These are phyloP conservation scores for Peromyscus polionotus DNA, from an alignment of 2,113 vertebrate genomes.

Conservation along the genomic window DNA sequence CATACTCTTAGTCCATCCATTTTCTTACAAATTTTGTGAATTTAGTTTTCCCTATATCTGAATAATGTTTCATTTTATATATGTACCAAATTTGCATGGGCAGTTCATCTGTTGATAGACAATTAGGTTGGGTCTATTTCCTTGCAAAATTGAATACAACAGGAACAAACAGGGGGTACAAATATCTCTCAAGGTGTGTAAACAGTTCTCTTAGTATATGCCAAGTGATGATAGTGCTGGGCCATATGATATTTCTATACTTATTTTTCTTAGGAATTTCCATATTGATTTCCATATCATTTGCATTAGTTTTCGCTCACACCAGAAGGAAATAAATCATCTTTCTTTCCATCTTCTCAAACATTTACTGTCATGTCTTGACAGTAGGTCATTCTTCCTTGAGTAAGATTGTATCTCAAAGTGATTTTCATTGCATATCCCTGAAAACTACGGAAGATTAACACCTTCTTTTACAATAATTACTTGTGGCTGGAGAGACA, in stretches of 20 bases:
- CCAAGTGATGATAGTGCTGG: not conserved
- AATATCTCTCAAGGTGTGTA: not conserved
- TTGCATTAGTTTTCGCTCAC: not conserved
- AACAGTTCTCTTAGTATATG: not conserved
- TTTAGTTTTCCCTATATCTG: not conserved
- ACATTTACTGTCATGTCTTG: no score
- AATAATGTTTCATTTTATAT: no score
- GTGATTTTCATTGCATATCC: not conserved
- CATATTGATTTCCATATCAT: not conserved
- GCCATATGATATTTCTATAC: not conserved
- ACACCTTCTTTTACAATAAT: not conserved
- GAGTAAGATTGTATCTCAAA: not conserved
- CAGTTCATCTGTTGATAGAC: not conserved
- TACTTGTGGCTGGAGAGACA: fast-evolving
- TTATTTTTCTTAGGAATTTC: not conserved
- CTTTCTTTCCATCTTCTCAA: not conserved
- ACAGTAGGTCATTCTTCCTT: not conserved
- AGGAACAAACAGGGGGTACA: not conserved
- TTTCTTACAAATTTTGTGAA: no score
- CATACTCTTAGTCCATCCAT: not conserved
- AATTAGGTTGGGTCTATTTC: not conserved
- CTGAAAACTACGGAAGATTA: not conserved
- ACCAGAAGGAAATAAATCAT: not conserved
- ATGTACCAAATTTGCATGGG: not conserved
- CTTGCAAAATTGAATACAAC: not conserved